Percentiles rank a stretch among this genome's conserved stretches.
These are phyloP conservation scores for Synanthedon myopaeformis DNA, from an alignment of 2,888 invertebrate species.

Conservation along the genomic window DNA sequence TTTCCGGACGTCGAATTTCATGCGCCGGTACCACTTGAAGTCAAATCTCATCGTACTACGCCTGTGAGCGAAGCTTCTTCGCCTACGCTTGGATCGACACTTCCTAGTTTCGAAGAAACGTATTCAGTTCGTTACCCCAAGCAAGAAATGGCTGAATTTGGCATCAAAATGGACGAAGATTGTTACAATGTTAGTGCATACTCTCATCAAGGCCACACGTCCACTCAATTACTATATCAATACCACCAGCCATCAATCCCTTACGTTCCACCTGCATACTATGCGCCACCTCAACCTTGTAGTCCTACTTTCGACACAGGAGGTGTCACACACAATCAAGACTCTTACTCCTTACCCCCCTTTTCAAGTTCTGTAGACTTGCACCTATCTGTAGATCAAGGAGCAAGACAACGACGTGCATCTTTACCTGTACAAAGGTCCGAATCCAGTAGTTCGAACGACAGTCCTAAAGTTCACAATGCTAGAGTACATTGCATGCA, in stretches of 20 bases:
- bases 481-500: slow-evolving; percentile 61
- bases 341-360: slow-evolving; percentile 78
- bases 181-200: slow-evolving; percentile 77
- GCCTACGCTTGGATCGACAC: slow-evolving; percentile 68
- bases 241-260: slow-evolving; percentile 72
- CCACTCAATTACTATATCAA: slow-evolving; percentile 69
- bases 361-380: slow-evolving; percentile 78
- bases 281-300: slow-evolving; percentile 71
- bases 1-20: slow-evolving; percentile 77
- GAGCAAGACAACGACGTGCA: slow-evolving; percentile 77
- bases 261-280: slow-evolving; percentile 68
- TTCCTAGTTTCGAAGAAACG: slow-evolving; percentile 91
- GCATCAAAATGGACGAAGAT: slow-evolving; percentile 89
- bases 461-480: slow-evolving; percentile 77
- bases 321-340: slow-evolving; percentile 67
- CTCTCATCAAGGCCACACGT: slow-evolving; percentile 69
- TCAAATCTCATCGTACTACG: slow-evolving; percentile 51
- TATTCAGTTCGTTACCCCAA: slow-evolving; percentile 82
- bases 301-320: slow-evolving; percentile 64
- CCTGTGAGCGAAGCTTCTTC: slow-evolving; percentile 58
- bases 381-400: slow-evolving; percentile 74
- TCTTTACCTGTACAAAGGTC: slow-evolving; percentile 84
- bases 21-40: slow-evolving; percentile 52
- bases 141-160: slow-evolving; percentile 73
- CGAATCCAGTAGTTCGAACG: slow-evolving; percentile 83